Conservation (phyloP, 2,113 vertebrate species). For the Choloepus hoffmanni region DNA sequence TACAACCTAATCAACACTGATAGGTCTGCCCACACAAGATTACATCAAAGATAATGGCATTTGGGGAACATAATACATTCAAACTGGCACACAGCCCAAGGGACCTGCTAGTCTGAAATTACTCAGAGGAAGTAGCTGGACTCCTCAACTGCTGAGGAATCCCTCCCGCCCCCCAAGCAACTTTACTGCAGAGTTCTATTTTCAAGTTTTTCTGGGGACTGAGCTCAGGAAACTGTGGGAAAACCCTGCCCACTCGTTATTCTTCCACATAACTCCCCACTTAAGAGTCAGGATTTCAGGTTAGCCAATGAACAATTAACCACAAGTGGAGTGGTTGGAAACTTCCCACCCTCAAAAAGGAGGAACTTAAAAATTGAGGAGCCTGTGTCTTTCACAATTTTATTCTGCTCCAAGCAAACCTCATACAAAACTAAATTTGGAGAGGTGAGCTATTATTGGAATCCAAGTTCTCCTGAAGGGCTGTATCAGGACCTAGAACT, state of each 20-base stretch:
- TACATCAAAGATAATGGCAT: too few relatives aligned
- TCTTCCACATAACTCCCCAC: background rate
- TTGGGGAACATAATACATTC: too few relatives aligned
- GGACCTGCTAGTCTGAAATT: background rate
- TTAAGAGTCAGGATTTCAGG: background rate
- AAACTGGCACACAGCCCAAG: background rate
- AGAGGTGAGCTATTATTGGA: background rate
- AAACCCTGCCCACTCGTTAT: background rate
- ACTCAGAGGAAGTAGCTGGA: background rate
- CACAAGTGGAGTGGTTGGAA: background rate
- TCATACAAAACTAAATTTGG: background rate
- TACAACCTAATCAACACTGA: too few relatives aligned
- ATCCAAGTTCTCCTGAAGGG: background rate
- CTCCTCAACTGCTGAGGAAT: background rate
- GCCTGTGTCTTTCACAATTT: background rate
- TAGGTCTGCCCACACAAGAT: too few relatives aligned
- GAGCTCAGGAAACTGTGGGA: background rate
- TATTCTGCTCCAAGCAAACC: conserved; percentile 6
- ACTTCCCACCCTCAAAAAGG: background rate
- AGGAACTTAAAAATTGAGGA: background rate
- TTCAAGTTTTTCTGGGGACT: background rate
- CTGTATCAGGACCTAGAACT: background rate
- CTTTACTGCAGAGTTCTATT: background rate
- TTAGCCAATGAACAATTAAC: background rate
- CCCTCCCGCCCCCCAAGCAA: background rate